Base-by-base conservation (phyloP, 30 jellyfish, hydroid and myxozoan species). In the Aurelia sp. region DNA sequence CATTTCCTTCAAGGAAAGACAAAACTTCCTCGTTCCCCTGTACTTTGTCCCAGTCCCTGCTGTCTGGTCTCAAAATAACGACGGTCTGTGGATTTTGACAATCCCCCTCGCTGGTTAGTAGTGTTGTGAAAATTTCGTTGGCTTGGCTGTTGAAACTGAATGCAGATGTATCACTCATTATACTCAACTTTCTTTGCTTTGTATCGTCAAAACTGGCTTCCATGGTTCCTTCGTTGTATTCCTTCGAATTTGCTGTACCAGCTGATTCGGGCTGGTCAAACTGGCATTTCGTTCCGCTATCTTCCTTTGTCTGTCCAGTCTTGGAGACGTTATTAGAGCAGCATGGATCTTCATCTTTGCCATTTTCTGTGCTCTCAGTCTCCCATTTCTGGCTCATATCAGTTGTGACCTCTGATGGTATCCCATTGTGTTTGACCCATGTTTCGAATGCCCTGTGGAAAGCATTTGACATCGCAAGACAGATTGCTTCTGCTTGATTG, bases 61-160 rank as follows among this genome's bases (percentile, higher is more conserved):
- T 19, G 10, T 22, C 70, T 40, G 68, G 47, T 51, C 84, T 48
- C 84, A 72, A 68, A 15, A 74, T 74, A 12, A 47, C 86, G 4
- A 63, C 66, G 4, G 38, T 22, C 33, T 6, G 63, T 55, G 33
- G 48, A 2, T 67, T 57, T 31, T 71, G 87, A 9, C 73, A 86
- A 47, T 74, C 93, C 67, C 73, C 93, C 18, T 76, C 75, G 16
- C 63, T 74, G 13, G 82, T 30, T 40, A 84, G 63, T 24, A 84
- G 84, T 62, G 87, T 48, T 38, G 50, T 18, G 67, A 71, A 84
- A 3, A 75, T 84, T 27, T 84, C 87, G 53, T 84, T 87, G 13
- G 93, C 93, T 21, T 84, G 82, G 40, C 93, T 84, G 68, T 76
- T 66, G 74, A 84, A 84, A 47, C 93, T 84, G 52, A 84, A 84